phyloP scores from a whole-genome alignment of 2,797 vertebrate species.

The Balearica regulorum region DNA sequence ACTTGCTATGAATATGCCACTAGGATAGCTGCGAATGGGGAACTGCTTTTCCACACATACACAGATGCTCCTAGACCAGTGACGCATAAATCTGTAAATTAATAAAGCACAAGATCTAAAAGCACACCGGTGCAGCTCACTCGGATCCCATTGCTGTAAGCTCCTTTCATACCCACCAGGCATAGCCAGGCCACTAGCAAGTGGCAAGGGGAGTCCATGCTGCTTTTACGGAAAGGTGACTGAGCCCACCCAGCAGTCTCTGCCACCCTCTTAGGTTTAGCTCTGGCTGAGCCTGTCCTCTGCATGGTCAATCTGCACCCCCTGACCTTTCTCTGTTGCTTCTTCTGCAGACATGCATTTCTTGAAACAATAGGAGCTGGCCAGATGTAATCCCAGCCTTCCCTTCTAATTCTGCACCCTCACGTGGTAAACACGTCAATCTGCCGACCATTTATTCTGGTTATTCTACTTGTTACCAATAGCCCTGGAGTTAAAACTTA shows the following conservation, averaged over 20 bases:
- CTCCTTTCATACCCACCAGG: background rate
- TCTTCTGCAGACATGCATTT: background rate
- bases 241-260: background rate
- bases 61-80: background rate
- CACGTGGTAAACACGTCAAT: background rate
- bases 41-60: background rate
- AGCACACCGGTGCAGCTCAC: background rate
- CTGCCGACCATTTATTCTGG: background rate
- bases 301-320: fast-evolving
- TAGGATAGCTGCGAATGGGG: background rate
- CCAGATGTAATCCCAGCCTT: background rate
- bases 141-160: background rate
- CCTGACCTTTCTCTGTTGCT: background rate
- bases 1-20: background rate
- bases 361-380: background rate
- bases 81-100: fast-evolving
- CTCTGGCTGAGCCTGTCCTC: background rate
- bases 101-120: background rate
- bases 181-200: background rate
- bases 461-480: background rate
- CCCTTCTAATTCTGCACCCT: background rate
- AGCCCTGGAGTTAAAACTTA: background rate
- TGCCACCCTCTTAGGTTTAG: background rate
- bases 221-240: background rate
- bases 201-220: background rate